A percentile compares a stretch with the other conserved stretches of the same genome.
Conservation (phyloP, 2,797 vertebrate genomes). For the Poeciliopsis turneri region DNA sequence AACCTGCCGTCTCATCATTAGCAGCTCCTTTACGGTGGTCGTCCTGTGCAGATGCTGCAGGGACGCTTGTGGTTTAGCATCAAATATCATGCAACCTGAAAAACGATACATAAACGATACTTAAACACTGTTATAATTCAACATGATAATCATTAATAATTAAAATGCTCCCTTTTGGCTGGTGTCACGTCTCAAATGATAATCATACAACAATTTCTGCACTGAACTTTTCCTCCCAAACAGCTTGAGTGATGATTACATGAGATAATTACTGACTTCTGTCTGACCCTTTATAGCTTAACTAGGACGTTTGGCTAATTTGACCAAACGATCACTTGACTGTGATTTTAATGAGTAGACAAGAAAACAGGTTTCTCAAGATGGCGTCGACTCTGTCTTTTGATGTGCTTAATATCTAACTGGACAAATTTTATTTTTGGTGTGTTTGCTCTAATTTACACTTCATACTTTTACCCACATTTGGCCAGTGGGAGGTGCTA, state of each 20-base stretch:
- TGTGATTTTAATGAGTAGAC: background rate
- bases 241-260: background rate
- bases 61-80: background rate
- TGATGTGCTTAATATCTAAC: background rate
- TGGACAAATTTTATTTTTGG: background rate
- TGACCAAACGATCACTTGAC: background rate
- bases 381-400: background rate
- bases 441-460: too few species aligned
- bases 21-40: conserved; percentile 60
- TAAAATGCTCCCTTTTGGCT: background rate
- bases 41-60: background rate
- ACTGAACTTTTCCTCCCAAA: background rate
- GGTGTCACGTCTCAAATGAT: background rate
- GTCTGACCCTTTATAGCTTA: background rate
- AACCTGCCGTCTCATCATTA: conserved; percentile 45
- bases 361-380: background rate
- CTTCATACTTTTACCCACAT: too few species aligned
- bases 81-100: conserved; percentile 6
- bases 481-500: too few species aligned
- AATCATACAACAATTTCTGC: background rate
- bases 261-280: background rate
- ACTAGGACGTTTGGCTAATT: background rate
- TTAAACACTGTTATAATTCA: background rate
- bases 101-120: background rate
- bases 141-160: background rate